Conservation (phyloP, 2,113 vertebrate species). For the Micronycteris hirsuta region DNA sequence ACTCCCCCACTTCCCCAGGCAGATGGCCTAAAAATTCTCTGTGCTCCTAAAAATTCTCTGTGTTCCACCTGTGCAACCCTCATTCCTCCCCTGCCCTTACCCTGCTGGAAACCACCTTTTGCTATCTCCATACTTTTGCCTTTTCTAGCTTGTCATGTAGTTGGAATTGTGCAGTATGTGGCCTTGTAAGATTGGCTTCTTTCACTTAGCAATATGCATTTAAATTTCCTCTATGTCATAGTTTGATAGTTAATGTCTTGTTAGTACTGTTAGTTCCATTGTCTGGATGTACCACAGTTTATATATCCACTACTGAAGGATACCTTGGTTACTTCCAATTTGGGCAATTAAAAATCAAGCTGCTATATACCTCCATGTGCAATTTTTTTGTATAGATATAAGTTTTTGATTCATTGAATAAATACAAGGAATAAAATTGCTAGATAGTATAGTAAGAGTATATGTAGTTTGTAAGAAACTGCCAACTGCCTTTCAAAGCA, state of each 20-base stretch:
- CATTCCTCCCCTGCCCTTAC: not conserved
- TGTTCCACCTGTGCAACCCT: not conserved
- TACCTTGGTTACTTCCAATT: slow-evolving; percentile 21
- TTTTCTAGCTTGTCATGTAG: not conserved
- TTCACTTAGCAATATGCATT: not conserved
- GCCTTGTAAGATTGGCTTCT: not conserved
- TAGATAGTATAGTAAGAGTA: not conserved
- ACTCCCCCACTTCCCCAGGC: not conserved
- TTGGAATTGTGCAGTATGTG: not conserved
- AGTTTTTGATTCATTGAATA: not conserved
- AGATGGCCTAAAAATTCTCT: not conserved
- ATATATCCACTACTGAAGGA: not conserved
- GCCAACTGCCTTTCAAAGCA: not conserved
- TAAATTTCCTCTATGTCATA: not conserved
- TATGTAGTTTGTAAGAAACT: not conserved
- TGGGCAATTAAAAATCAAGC: not conserved
- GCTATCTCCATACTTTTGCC: not conserved
- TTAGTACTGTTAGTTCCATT: slow-evolving; percentile 23
- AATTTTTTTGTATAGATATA: slow-evolving; percentile 4
- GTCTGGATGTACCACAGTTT: not conserved
- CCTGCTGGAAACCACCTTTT: not conserved
- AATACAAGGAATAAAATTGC: not conserved
- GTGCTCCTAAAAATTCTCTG: not conserved
- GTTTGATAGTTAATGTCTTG: not conserved
- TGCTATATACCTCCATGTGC: slow-evolving; percentile 3